Conservation (phyloP, 2,888 invertebrate species). For the Bellardia bayeri region DNA sequence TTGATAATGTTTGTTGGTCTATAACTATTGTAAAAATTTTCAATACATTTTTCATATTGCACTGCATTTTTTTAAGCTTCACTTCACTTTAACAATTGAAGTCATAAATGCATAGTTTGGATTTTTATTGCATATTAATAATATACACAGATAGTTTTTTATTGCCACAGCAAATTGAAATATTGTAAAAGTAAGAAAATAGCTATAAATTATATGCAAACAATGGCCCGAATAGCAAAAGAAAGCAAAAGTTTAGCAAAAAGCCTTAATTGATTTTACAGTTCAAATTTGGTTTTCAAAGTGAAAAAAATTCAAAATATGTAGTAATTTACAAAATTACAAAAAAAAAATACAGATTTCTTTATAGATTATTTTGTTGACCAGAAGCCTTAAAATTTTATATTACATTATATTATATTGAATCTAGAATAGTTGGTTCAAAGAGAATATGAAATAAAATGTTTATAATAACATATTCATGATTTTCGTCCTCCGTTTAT, state of each 20-base stretch:
- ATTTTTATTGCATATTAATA: constrained; percentile 6
- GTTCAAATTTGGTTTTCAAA: neutral
- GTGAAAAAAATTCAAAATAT: too few species aligned
- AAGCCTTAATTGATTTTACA: neutral
- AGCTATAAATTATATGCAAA: neutral
- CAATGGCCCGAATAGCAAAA: neutral
- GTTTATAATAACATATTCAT: too few species aligned
- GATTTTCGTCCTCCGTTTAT: too few species aligned
- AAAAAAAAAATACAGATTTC: too few species aligned
- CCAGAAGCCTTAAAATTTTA: too few species aligned
- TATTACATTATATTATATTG: too few species aligned
- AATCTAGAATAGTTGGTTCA: too few species aligned
- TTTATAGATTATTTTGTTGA: too few species aligned
- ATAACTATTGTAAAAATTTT: neutral
- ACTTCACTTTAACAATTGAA: constrained; percentile 10
- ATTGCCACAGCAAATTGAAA: neutral
- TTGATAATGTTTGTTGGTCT: neutral
- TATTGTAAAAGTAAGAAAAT: neutral
- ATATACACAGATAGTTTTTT: neutral
- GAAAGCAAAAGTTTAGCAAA: neutral
- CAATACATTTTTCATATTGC: neutral
- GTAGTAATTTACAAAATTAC: too few species aligned
- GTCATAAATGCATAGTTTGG: neutral
- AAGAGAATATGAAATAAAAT: too few species aligned
- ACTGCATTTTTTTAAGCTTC: neutral